Conservation (phyloP, 2,797 vertebrate genomes). For the Oreochromis mossambicus region DNA sequence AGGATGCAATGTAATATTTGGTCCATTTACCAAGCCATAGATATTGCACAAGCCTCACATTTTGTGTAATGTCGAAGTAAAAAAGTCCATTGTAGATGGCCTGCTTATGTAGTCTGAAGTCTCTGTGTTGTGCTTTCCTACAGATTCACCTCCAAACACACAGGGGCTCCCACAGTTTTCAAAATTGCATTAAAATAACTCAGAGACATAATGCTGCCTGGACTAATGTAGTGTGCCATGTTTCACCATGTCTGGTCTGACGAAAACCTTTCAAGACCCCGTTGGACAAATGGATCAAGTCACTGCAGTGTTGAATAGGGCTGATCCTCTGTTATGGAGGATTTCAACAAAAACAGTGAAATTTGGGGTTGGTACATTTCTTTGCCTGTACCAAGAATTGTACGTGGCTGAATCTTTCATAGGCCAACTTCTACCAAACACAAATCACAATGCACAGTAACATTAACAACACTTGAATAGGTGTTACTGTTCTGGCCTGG, state of each 20-base stretch:
- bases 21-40: accelerated
- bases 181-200: slow-evolving; percentile 29
- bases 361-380: accelerated
- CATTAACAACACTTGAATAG: neutral
- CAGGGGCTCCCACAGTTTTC: neutral
- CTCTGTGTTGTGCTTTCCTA: neutral
- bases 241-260: slow-evolving; percentile 2
- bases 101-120: neutral
- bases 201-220: slow-evolving; percentile 4
- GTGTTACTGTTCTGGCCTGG: neutral
- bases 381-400: neutral
- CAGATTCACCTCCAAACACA: neutral
- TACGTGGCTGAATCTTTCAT: neutral
- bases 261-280: slow-evolving; percentile 2
- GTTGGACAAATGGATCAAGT: neutral
- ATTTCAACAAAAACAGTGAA: neutral
- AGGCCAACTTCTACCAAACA: neutral
- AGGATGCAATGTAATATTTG: neutral
- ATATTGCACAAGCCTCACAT: neutral
- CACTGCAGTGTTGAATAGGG: neutral
- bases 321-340: neutral
- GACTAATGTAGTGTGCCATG: slow-evolving; percentile 4
- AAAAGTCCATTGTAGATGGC: neutral
- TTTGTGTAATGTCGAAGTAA: neutral
- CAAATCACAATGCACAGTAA: neutral